These are phyloP conservation scores for Enteromius fasciolatus DNA, from an alignment of 2,797 vertebrate genomes.

Conservation along the genomic window DNA sequence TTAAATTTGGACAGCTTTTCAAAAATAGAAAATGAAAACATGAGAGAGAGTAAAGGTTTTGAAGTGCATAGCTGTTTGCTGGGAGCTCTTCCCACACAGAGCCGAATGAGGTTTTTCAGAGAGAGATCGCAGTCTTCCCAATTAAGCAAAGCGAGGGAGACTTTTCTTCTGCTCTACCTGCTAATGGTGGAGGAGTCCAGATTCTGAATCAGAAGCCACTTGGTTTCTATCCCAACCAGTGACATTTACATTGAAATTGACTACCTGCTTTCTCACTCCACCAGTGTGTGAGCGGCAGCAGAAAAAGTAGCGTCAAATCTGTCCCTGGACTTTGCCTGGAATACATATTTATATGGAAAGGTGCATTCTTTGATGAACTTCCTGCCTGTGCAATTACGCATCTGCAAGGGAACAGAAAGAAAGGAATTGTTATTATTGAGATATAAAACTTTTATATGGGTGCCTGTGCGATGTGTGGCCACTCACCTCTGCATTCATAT, in stretches of 20 bases:
- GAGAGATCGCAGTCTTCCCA: constrained; percentile 66
- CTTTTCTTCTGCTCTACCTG: constrained; percentile 76
- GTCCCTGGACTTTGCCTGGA: constrained; percentile 81
- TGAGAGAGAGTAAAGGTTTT: constrained; percentile 64
- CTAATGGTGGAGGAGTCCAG: constrained; percentile 75
- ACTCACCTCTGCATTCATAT: constrained; percentile 97
- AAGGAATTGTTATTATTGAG: constrained; percentile 1
- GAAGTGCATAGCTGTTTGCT: constrained; percentile 79
- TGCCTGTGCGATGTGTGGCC: neutral
- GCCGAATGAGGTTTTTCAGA: constrained; percentile 77
- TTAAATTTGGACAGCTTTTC: constrained; percentile 64
- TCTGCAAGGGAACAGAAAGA: constrained; percentile 75
- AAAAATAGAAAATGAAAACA: constrained; percentile 54
- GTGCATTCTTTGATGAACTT: constrained; percentile 87
- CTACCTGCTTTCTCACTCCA: constrained; percentile 76
- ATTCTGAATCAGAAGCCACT: constrained; percentile 77
- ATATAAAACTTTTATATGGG: neutral
- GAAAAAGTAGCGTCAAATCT: constrained; percentile 78
- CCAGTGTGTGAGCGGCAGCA: constrained; percentile 79
- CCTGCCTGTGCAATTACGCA: constrained; percentile 80
- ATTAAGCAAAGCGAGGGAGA: constrained; percentile 72
- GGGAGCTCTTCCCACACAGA: constrained; percentile 70
- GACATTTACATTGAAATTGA: constrained; percentile 82
- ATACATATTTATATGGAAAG: constrained; percentile 83
- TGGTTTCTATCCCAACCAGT: constrained; percentile 73